Percentiles rank a stretch among this genome's conserved stretches.
Conservation (phyloP, 2,888 invertebrate species). For the Halocaridina rubra region DNA sequence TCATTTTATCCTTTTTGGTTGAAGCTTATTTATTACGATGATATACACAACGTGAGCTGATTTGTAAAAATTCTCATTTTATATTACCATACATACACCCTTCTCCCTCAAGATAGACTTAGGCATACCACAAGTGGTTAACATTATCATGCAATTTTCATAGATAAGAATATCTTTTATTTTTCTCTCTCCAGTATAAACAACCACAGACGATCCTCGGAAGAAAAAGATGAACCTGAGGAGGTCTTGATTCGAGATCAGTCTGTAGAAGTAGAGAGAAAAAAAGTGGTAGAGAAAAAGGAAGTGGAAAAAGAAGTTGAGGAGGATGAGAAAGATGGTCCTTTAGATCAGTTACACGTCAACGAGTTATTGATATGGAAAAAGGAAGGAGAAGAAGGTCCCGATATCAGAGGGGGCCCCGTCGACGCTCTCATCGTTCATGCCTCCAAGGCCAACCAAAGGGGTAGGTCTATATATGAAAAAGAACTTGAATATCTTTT, state of each 20-base stretch:
- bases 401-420: slow-evolving; percentile 91
- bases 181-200: neutral
- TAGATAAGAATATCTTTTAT: no score
- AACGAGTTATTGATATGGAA: slow-evolving; percentile 83
- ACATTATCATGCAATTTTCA: no score
- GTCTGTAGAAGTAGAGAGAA: slow-evolving; percentile 64
- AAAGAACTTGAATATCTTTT: no score
- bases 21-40: no score
- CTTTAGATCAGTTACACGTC: slow-evolving; percentile 84
- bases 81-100: no score
- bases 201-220: neutral
- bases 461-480: no score
- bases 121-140: no score
- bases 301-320: slow-evolving; percentile 44
- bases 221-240: slow-evolving; percentile 46
- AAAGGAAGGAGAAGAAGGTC: slow-evolving; percentile 85
- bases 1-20: no score
- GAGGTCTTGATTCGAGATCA: slow-evolving; percentile 46
- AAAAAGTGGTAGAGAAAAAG: slow-evolving; percentile 24
- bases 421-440: slow-evolving; percentile 95
- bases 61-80: no score
- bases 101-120: no score
- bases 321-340: slow-evolving; percentile 65
- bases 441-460: slow-evolving; percentile 94
- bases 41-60: no score